A percentile compares a stretch with the other conserved stretches of the same genome.
These are phyloP conservation scores for Chloroceryle inda DNA, from an alignment of 2,797 vertebrate species.

Conservation along the genomic window DNA sequence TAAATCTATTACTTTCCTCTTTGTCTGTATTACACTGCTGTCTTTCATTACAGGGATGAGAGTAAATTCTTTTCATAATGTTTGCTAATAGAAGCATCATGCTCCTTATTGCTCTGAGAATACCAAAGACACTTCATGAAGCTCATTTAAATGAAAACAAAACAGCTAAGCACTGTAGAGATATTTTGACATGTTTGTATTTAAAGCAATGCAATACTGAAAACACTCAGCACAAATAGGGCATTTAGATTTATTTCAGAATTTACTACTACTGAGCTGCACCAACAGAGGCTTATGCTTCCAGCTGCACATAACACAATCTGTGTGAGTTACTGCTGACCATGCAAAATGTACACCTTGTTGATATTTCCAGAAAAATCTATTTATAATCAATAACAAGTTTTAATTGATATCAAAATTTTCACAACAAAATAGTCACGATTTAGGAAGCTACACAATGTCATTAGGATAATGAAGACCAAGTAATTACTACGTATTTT, in stretches of 20 bases:
- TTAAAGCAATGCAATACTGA: conserved; percentile 17
- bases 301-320: background rate
- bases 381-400: background rate
- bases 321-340: background rate
- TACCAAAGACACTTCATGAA: conserved; percentile 26
- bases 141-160: conserved; percentile 61
- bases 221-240: conserved; percentile 1
- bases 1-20: conserved; percentile 42
- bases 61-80: conserved; percentile 35
- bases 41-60: conserved; percentile 41
- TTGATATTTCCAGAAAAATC: background rate
- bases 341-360: background rate
- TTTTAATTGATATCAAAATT: background rate
- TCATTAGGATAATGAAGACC: background rate
- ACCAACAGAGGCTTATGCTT: background rate
- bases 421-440: background rate
- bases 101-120: conserved; percentile 40
- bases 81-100: background rate
- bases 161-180: conserved; percentile 21
- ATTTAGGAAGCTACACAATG: background rate
- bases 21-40: conserved; percentile 19
- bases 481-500: background rate
- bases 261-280: background rate
- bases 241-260: conserved; percentile 12
- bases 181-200: conserved; percentile 40